Conservation (phyloP, 2,888 invertebrate genomes). For the Eremobia ochroleuca region DNA sequence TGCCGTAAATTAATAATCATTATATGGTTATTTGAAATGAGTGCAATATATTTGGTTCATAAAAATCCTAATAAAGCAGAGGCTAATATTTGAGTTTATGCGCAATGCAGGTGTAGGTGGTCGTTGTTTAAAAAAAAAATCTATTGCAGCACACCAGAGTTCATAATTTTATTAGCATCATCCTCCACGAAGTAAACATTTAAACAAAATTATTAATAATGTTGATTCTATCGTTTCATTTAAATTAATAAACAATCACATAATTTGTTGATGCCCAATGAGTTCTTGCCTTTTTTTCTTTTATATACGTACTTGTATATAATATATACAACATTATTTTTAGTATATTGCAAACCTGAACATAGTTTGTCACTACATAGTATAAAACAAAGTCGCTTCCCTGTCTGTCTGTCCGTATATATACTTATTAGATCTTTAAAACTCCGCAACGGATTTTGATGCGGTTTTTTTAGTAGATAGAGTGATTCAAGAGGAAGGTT, state of each 20-base stretch:
- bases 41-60: slow-evolving; percentile 20
- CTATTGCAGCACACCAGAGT: neutral
- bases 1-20: slow-evolving; percentile 40
- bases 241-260: neutral
- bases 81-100: slow-evolving; percentile 3
- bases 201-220: neutral
- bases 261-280: neutral
- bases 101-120: neutral
- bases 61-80: slow-evolving; percentile 14
- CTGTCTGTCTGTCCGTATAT: too few relatives aligned
- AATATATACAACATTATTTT: too few relatives aligned
- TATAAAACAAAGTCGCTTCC: too few relatives aligned
- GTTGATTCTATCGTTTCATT: neutral
- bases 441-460: too few relatives aligned
- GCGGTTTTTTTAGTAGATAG: too few relatives aligned
- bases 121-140: neutral
- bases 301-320: too few relatives aligned
- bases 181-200: neutral
- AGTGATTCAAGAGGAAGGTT: too few relatives aligned
- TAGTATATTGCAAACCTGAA: too few relatives aligned
- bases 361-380: too few relatives aligned
- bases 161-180: neutral
- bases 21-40: slow-evolving; percentile 22
- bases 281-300: too few relatives aligned
- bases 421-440: too few relatives aligned